Evolutionary conservation across 2,888 invertebrate species (phyloP).

Genomic region (Brachylomia viminalis): DNA sequence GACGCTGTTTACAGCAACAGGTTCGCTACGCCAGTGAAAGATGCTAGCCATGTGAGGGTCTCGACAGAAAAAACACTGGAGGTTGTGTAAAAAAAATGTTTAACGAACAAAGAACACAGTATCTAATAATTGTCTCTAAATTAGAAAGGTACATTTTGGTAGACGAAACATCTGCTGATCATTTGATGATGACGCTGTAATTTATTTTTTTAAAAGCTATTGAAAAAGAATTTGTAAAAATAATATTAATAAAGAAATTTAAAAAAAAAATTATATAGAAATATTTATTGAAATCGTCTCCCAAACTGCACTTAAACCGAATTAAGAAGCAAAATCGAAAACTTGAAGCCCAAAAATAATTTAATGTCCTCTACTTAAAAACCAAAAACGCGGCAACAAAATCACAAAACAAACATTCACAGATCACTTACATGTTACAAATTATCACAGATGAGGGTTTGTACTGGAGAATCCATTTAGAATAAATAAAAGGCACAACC

Average conservation of each 20-base stretch:
- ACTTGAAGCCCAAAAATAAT: not conserved
- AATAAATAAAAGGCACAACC: slow-evolving; percentile 50
- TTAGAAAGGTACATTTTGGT: not conserved
- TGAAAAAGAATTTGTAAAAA: not conserved
- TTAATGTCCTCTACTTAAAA: not conserved
- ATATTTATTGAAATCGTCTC: slow-evolving; percentile 14
- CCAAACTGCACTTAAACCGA: not conserved
- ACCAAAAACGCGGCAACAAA: not conserved
- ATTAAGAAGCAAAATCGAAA: not conserved
- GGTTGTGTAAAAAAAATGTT: slow-evolving; percentile 25
- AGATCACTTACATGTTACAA: slow-evolving; percentile 34
- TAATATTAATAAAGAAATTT: not conserved
- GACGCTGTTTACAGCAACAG: slow-evolving; percentile 44
- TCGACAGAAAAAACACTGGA: slow-evolving; percentile 20
- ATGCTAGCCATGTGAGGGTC: slow-evolving; percentile 37
- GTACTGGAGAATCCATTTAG: slow-evolving; percentile 15
- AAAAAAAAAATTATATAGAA: not conserved
- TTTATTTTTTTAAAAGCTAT: not conserved
- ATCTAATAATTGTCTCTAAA: slow-evolving; percentile 7
- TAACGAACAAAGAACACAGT: no score
- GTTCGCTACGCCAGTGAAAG: slow-evolving; percentile 37
- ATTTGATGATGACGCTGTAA: no score
- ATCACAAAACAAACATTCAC: not conserved
- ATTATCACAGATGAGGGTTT: slow-evolving; percentile 26
- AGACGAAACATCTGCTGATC: no score